A percentile compares a stretch with the other conserved stretches of the same genome.
Conservation (phyloP, 2,797 vertebrate genomes). For the Erethizon dorsatum region DNA sequence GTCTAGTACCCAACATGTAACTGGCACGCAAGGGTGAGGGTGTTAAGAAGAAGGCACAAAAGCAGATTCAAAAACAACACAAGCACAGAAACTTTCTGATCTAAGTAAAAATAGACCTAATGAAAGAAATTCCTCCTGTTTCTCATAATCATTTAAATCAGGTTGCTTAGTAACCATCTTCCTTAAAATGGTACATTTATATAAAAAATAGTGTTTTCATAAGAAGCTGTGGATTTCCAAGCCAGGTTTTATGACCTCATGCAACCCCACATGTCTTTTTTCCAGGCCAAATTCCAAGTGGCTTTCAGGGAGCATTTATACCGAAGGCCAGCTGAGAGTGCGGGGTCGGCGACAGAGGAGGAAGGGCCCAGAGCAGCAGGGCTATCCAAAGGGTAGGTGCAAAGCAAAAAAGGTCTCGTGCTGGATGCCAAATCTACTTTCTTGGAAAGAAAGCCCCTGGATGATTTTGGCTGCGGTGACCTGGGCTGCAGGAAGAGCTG, state of each 20-base stretch:
- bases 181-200: constrained; percentile 79
- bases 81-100: constrained; percentile 62
- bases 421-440: neutral
- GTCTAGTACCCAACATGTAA: neutral
- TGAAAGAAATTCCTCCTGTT: constrained; percentile 79
- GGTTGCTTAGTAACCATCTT: constrained; percentile 84
- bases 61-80: constrained; percentile 59
- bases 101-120: constrained; percentile 81
- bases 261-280: constrained; percentile 79
- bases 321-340: neutral
- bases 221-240: constrained; percentile 81
- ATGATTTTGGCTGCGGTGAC: neutral
- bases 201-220: constrained; percentile 76
- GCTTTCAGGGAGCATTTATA: neutral
- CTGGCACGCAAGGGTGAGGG: neutral
- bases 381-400: neutral
- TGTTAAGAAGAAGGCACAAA: constrained; percentile 42
- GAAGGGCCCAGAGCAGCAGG: neutral
- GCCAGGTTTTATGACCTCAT: constrained; percentile 79
- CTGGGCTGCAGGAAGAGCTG: neutral
- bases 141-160: constrained; percentile 82
- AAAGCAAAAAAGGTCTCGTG: neutral
- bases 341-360: neutral
- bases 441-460: neutral
- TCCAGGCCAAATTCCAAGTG: constrained; percentile 77